A percentile compares a stretch with the other conserved stretches of the same genome.
phyloP scores from a whole-genome alignment of 2,888 invertebrate species.

The Monoplex corrugatus region DNA sequence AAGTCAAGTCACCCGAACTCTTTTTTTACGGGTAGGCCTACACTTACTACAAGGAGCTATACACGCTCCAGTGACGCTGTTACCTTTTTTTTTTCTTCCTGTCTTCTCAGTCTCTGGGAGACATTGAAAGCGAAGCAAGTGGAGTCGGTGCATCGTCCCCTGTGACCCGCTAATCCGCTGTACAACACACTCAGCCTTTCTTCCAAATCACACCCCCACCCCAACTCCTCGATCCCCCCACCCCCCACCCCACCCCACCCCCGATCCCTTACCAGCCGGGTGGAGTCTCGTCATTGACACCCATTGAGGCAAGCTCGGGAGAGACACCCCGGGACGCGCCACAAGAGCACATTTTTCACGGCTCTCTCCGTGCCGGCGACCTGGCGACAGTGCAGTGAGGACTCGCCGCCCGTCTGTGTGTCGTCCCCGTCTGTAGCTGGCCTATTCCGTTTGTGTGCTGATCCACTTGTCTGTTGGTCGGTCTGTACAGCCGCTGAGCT shows the following conservation, averaged over 20 bases:
- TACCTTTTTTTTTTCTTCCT: background rate
- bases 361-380: background rate
- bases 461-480: too few relatives aligned
- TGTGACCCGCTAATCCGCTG: constrained; percentile 3
- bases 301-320: background rate
- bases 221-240: background rate
- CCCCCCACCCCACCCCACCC: background rate
- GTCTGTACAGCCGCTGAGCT: too few relatives aligned
- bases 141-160: constrained; percentile 17
- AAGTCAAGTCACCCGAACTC: too few relatives aligned
- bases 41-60: too few relatives aligned
- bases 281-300: background rate
- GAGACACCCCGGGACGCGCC: background rate
- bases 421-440: too few relatives aligned
- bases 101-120: background rate
- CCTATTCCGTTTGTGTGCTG: too few relatives aligned
- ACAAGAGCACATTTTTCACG: constrained; percentile 22
- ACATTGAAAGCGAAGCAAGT: background rate
- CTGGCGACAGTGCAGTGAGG: background rate
- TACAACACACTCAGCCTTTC: background rate
- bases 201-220: background rate
- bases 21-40: too few relatives aligned
- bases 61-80: too few relatives aligned
- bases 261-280: background rate
- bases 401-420: too few relatives aligned